These are phyloP conservation scores for Auanema freiburgensis DNA, from an alignment of 2,888 invertebrate species.

Conservation along the genomic window DNA sequence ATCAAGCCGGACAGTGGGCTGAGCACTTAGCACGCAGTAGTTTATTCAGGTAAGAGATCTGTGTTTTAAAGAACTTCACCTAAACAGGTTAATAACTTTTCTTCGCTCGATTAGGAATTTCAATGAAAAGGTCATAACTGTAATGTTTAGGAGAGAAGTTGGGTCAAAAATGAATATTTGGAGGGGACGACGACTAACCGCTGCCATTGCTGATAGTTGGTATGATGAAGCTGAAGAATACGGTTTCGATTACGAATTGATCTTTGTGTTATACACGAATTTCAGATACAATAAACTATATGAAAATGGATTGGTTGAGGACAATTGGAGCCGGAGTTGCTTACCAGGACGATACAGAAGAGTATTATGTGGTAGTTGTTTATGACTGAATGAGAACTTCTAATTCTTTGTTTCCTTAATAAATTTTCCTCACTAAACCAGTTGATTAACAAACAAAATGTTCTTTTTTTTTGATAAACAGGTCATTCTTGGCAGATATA, in stretches of 20 bases:
- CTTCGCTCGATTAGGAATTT: neutral
- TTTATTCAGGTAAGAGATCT: slow-evolving; percentile 27
- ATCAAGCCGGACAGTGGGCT: slow-evolving; percentile 39
- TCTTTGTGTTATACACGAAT: neutral
- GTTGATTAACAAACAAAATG: neutral
- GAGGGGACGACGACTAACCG: slow-evolving; percentile 32
- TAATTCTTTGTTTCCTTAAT: too few species aligned
- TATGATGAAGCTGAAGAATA: slow-evolving; percentile 40
- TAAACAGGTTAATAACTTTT: neutral
- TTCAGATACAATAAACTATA: slow-evolving; percentile 9
- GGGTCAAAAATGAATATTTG: slow-evolving; percentile 35
- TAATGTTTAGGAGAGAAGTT: slow-evolving; percentile 10
- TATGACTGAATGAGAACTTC: slow-evolving; percentile 9
- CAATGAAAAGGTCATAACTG: neutral
- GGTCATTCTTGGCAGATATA: too few species aligned
- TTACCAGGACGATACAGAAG: slow-evolving; percentile 6
- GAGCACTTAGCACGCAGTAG: slow-evolving; percentile 28
- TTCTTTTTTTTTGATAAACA: slow-evolving; percentile 1
- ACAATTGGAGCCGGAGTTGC: slow-evolving; percentile 16
- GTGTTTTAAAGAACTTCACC: neutral
- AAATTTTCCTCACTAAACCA: too few species aligned
- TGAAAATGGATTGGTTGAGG: slow-evolving; percentile 18
- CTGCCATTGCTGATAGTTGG: slow-evolving; percentile 35
- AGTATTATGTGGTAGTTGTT: slow-evolving; percentile 15
- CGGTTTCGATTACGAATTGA: slow-evolving; percentile 6